A percentile compares a stretch with the other conserved stretches of the same genome.
Evolutionary conservation across 1,140 invertebrate species (phyloP).

Genomic region (Zaprionus ornatus): DNA sequence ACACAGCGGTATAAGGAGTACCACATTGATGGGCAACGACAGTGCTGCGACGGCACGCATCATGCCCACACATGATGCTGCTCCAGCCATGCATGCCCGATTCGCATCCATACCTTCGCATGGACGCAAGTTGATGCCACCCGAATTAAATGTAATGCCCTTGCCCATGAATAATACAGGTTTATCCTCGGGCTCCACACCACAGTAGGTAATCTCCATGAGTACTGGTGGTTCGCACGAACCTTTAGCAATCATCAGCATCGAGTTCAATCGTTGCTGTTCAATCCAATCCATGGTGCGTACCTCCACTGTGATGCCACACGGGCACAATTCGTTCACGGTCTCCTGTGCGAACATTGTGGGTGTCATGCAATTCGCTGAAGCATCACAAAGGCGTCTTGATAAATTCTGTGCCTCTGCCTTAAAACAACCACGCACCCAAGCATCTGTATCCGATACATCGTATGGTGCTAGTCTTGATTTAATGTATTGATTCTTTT

Average conservation of each 20-base stretch:
- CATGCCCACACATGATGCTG: constrained; percentile 66
- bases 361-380: constrained; percentile 94
- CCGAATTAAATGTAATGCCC: constrained; percentile 94
- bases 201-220: constrained; percentile 88
- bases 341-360: constrained; percentile 89
- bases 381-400: constrained; percentile 90
- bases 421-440: constrained; percentile 89
- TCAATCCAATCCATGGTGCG: constrained; percentile 90
- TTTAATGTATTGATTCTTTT: constrained; percentile 84
- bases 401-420: constrained; percentile 94
- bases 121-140: constrained; percentile 91
- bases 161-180: constrained; percentile 89
- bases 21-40: constrained; percentile 71
- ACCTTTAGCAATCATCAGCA: constrained; percentile 90
- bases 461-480: constrained; percentile 84
- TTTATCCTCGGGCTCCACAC: constrained; percentile 83
- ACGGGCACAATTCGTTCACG: constrained; percentile 84
- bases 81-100: constrained; percentile 91
- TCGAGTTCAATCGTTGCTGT: constrained; percentile 88
- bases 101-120: constrained; percentile 91
- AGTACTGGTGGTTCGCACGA: constrained; percentile 89
- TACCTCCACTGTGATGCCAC: constrained; percentile 87
- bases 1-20: constrained; percentile 85
- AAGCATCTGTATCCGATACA: constrained; percentile 85
- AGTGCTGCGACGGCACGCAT: constrained; percentile 65